phyloP scores from a whole-genome alignment of 2,113 vertebrate species.

The Micromys minutus region DNA sequence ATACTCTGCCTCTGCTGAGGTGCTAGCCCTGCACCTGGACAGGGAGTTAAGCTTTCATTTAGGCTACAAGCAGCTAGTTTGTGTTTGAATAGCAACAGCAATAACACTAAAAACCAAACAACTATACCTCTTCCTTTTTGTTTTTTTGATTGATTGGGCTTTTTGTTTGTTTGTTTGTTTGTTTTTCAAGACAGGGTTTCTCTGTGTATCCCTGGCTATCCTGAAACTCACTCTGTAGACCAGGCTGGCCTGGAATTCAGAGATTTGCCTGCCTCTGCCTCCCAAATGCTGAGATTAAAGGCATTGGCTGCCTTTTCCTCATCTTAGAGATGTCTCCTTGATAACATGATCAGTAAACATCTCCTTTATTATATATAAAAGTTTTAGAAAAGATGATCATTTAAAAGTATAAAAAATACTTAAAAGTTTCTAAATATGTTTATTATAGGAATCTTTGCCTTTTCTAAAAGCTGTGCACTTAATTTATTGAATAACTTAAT shows the following conservation, averaged over 20 bases:
- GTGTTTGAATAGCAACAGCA: neutral
- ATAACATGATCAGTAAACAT: neutral
- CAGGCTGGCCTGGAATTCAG: neutral
- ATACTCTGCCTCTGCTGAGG: neutral
- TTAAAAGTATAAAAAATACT: slow-evolving; percentile 50
- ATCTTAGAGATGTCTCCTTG: slow-evolving; percentile 4
- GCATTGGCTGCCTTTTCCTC: neutral
- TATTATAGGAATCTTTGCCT: slow-evolving; percentile 38
- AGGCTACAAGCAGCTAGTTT: neutral
- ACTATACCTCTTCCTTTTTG: neutral
- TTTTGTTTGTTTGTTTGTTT: neutral
- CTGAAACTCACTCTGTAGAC: neutral
- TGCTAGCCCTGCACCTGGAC: neutral
- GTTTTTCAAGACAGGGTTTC: neutral
- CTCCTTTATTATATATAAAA: slow-evolving; percentile 14
- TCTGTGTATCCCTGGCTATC: neutral
- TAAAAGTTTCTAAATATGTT: slow-evolving; percentile 34
- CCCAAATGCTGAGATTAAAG: neutral
- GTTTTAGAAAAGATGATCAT: slow-evolving; percentile 35
- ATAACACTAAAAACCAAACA: neutral
- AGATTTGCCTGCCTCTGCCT: neutral
- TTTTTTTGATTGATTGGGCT: neutral
- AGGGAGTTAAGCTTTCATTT: neutral
- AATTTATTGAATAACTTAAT: slow-evolving; percentile 77
- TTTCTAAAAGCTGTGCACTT: slow-evolving; percentile 68